A percentile compares a stretch with the other conserved stretches of the same genome.
phyloP scores from a whole-genome alignment of 2,797 vertebrate species.

The Menidia menidia region DNA sequence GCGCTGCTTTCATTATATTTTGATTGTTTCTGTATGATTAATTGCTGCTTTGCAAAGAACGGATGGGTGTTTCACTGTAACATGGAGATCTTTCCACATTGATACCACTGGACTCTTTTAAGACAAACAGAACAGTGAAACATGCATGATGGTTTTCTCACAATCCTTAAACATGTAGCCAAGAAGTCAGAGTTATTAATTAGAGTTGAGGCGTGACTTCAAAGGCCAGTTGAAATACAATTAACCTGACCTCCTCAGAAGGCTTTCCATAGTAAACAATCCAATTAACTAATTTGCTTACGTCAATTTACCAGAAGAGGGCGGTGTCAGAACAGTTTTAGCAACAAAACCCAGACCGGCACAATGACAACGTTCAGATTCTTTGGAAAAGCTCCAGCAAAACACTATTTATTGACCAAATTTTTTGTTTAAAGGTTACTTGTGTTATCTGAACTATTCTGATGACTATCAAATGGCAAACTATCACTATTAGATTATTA shows the following conservation, averaged over 20 bases:
- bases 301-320: conserved; percentile 75
- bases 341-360: conserved; percentile 25
- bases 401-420: not conserved
- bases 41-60: conserved; percentile 11
- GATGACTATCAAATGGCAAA: not conserved
- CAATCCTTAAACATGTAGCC: not conserved
- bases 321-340: conserved; percentile 73
- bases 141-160: not conserved
- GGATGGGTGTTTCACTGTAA: conserved; percentile 32
- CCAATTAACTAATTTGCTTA: conserved; percentile 70
- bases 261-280: conserved; percentile 42
- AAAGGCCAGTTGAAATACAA: not conserved
- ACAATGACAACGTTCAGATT: conserved; percentile 12
- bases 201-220: not conserved
- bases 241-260: conserved; percentile 5
- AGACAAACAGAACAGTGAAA: not conserved
- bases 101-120: not conserved
- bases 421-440: not conserved
- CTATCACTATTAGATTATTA: no score
- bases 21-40: not conserved
- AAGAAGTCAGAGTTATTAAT: not conserved
- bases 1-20: not conserved
- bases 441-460: not conserved
- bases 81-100: conserved; percentile 39
- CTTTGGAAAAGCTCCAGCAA: not conserved